Conservation (phyloP, 2,113 vertebrate species). For the Casuarius casuarius region DNA sequence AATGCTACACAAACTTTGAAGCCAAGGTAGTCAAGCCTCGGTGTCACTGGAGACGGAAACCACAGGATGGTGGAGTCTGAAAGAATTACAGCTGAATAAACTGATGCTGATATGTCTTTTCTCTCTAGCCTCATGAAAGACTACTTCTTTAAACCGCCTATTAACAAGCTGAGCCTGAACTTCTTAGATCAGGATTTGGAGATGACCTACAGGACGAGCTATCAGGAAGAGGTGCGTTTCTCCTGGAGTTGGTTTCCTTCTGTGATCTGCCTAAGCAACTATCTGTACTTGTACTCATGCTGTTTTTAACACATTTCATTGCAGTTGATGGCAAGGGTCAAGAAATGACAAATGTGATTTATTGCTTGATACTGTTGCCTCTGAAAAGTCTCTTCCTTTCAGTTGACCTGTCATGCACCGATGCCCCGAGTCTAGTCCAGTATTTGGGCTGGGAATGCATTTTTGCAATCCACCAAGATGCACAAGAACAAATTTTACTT, state of each 20-base stretch:
- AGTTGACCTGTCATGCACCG: background rate
- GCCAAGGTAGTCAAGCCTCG: background rate
- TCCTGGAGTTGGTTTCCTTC: background rate
- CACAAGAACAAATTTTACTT: background rate
- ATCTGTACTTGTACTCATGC: background rate
- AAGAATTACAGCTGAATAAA: background rate
- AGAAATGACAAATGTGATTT: background rate
- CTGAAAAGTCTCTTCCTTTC: background rate
- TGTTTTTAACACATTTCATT: background rate
- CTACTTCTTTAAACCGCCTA: slow-evolving; percentile 98
- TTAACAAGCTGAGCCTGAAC: slow-evolving; percentile 96
- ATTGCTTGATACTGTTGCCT: background rate
- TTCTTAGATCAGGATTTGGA: slow-evolving; percentile 92
- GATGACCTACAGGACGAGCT: slow-evolving; percentile 89
- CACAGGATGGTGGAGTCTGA: background rate
- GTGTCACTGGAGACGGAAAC: background rate
- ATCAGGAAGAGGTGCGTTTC: slow-evolving; percentile 89
- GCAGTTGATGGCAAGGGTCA: background rate
- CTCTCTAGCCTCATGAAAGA: slow-evolving; percentile 94
- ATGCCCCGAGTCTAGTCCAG: background rate
- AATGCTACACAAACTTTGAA: background rate
- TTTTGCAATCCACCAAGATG: background rate
- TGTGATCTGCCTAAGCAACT: background rate
- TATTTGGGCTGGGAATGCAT: background rate
- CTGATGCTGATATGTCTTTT: background rate